Percentiles rank a stretch among this genome's conserved stretches.
phyloP scores from a whole-genome alignment of 2,113 vertebrate genomes.

The Dolichallabes microphthalmus region DNA sequence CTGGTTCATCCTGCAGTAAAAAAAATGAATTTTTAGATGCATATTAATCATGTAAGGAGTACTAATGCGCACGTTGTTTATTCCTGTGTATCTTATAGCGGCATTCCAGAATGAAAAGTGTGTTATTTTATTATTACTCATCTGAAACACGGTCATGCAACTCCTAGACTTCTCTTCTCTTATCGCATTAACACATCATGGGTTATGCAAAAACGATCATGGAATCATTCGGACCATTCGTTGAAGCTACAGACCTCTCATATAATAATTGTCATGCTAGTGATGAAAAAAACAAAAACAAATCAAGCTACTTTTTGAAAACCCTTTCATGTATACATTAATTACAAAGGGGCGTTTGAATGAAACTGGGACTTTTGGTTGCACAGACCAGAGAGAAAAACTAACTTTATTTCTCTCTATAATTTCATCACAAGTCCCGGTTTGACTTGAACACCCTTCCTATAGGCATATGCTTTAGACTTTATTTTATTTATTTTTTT shows the following conservation, averaged over 20 bases:
- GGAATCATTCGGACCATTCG: not conserved
- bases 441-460: no score
- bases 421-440: no score
- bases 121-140: not conserved
- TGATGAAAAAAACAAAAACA: not conserved
- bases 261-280: not conserved
- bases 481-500: not conserved
- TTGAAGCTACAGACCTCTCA: not conserved
- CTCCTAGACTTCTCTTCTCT: not conserved
- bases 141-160: not conserved
- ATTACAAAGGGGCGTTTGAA: no score
- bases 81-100: constrained; percentile 5
- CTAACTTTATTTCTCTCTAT: no score
- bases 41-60: not conserved
- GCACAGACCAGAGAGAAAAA: no score
- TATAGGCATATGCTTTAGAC: no score
- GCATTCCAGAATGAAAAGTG: not conserved
- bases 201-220: not conserved
- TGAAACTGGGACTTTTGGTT: no score
- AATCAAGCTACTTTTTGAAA: no score
- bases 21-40: not conserved
- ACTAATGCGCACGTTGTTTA: constrained; percentile 12
- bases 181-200: not conserved
- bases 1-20: constrained; percentile 1
- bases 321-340: no score